Conservation (phyloP, 1,140 invertebrate genomes). For the Papilio helenus region DNA sequence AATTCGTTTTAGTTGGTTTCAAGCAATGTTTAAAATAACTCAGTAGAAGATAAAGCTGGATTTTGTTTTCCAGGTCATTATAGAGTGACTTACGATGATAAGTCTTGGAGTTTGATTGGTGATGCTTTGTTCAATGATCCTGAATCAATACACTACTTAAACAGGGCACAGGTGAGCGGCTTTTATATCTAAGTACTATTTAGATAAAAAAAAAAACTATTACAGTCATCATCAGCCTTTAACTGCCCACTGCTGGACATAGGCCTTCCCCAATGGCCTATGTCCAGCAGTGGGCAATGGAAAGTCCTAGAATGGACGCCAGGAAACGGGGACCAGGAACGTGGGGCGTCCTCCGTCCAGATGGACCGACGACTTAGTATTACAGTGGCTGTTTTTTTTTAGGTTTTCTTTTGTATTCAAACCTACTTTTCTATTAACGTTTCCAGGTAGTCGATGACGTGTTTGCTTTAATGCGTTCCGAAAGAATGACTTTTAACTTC, state of each 20-base stretch:
- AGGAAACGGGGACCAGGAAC: no score
- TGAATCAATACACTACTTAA: slow-evolving; percentile 65
- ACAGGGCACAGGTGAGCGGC: slow-evolving; percentile 59
- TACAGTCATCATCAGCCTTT: no score
- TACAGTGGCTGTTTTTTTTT: no score
- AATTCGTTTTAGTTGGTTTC: background rate
- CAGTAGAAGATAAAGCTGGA: background rate
- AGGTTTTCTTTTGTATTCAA: no score
- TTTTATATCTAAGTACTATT: no score
- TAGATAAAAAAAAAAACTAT: no score
- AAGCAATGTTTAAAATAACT: background rate
- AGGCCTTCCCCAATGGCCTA: no score
- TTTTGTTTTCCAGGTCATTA: slow-evolving; percentile 52
- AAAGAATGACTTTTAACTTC: slow-evolving; percentile 72
- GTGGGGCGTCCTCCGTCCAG: no score
- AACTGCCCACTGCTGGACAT: no score
- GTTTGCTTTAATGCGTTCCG: slow-evolving; percentile 85
- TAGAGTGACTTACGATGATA: slow-evolving; percentile 89
- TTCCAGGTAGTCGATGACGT: slow-evolving; percentile 89
- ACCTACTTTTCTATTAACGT: slow-evolving; percentile 17
- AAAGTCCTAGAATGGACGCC: no score
- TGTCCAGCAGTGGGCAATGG: no score
- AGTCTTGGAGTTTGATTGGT: slow-evolving; percentile 86
- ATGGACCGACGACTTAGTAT: no score
- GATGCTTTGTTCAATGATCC: slow-evolving; percentile 66